Percentiles rank a stretch among this genome's conserved stretches.
These are phyloP conservation scores for Chondrosia reniformis DNA, from an alignment of 37 sponge, comb jelly and placozoan genomes.

Conservation along the genomic window DNA sequence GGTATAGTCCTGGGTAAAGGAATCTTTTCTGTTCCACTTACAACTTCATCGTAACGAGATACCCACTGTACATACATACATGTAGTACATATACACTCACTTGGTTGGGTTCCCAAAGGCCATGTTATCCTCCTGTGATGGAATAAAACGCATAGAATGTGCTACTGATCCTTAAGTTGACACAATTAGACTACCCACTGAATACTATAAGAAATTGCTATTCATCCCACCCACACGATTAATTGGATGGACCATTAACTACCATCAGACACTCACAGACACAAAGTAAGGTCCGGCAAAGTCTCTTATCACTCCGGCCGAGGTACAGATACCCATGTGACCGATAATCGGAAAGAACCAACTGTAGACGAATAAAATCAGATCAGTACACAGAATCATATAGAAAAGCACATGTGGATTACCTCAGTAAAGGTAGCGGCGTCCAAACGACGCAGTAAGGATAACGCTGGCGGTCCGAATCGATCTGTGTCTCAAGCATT, in stretches of 20 bases:
- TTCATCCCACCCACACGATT: not conserved
- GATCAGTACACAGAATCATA: not conserved
- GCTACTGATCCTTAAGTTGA: too few species aligned
- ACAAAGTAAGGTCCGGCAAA: conserved; percentile 98
- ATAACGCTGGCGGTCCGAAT: conserved; percentile 70
- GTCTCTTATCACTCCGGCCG: conserved; percentile 92
- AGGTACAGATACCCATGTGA: conserved; percentile 96
- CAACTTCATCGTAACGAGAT: too few species aligned
- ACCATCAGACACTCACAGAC: conserved; percentile 47
- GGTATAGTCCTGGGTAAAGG: too few species aligned
- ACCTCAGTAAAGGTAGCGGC: conserved; percentile 89
- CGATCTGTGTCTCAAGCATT: too few species aligned
- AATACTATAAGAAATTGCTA: too few species aligned
- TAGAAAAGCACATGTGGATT: not conserved
- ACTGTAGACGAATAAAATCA: conserved; percentile 28
- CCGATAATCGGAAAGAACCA: conserved; percentile 97
- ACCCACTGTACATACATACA: not conserved
- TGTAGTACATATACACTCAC: conserved; percentile 37
- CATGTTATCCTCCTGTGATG: conserved; percentile 89
- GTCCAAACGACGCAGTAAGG: conserved; percentile 99
- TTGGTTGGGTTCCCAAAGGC: conserved; percentile 88
- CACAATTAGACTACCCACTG: too few species aligned
- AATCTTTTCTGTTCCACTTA: too few species aligned
- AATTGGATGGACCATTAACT: not conserved
- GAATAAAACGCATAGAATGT: not conserved